phyloP scores from a whole-genome alignment of 2,888 invertebrate genomes.

The Ametastegia equiseti region DNA sequence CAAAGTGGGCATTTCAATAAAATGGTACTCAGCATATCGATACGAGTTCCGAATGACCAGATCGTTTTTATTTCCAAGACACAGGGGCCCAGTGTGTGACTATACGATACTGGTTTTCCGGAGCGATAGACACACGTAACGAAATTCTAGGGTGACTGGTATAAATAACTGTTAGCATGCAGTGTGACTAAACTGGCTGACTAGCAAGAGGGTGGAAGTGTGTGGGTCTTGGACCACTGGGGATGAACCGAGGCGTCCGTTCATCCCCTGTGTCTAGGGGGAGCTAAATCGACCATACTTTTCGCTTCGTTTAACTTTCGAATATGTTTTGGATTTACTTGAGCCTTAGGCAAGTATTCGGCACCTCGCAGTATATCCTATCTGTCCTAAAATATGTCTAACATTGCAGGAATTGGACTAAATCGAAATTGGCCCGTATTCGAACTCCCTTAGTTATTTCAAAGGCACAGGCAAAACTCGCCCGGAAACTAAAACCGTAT shows the following conservation, averaged over 20 bases:
- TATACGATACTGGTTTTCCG: neutral
- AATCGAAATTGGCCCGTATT: neutral
- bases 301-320: conserved; percentile 72
- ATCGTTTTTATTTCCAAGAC: neutral
- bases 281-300: conserved; percentile 72
- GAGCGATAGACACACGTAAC: conserved; percentile 3
- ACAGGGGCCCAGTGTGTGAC: neutral
- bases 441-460: neutral
- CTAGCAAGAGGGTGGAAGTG: conserved; percentile 1
- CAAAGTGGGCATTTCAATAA: neutral
- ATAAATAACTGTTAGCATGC: conserved; percentile 69
- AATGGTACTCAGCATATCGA: no score
- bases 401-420: neutral
- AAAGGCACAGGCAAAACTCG: neutral
- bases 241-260: conserved; percentile 23
- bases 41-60: no score
- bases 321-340: conserved; percentile 74
- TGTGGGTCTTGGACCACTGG: conserved; percentile 47
- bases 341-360: conserved; percentile 60
- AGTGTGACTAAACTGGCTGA: conserved; percentile 64
- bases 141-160: conserved; percentile 51
- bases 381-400: neutral
- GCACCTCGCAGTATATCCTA: conserved; percentile 39
- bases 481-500: neutral
- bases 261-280: conserved; percentile 48